Conservation (phyloP, 2,113 vertebrate species). For the Coregonus clupeaformis region DNA sequence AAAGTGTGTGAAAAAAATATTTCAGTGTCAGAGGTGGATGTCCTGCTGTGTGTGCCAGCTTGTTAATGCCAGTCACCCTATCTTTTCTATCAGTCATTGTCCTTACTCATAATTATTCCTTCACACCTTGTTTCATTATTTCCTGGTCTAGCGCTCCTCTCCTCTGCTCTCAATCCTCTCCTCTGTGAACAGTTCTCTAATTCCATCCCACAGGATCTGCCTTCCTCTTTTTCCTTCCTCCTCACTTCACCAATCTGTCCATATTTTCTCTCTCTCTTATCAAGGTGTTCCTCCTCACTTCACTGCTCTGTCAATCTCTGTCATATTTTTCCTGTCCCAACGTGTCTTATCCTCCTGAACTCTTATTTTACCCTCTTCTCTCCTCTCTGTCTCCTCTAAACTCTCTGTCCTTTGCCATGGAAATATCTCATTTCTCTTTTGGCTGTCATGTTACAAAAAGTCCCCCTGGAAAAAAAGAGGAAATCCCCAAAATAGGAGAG, state of each 20-base stretch:
- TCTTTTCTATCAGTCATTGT: background rate
- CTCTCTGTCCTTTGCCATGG: background rate
- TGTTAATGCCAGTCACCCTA: background rate
- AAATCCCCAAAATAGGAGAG: constrained; percentile 36
- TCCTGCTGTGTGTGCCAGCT: background rate
- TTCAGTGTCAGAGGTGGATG: background rate
- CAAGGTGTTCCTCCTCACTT: background rate
- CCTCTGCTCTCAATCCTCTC: background rate
- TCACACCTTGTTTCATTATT: background rate
- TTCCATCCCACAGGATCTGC: background rate
- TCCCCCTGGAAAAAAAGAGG: background rate
- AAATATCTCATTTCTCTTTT: background rate
- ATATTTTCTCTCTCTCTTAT: background rate
- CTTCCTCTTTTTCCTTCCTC: background rate
- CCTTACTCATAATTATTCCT: background rate
- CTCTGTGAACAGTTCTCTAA: background rate
- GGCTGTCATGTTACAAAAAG: constrained; percentile 9
- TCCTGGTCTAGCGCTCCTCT: background rate
- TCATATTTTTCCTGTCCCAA: background rate
- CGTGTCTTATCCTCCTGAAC: background rate
- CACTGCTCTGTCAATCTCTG: background rate
- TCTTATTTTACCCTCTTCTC: background rate
- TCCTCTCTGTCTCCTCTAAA: background rate
- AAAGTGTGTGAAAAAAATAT: no score
- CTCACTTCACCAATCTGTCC: background rate